Conservation (phyloP, 2,113 vertebrate genomes). For the Malurus melanocephalus region DNA sequence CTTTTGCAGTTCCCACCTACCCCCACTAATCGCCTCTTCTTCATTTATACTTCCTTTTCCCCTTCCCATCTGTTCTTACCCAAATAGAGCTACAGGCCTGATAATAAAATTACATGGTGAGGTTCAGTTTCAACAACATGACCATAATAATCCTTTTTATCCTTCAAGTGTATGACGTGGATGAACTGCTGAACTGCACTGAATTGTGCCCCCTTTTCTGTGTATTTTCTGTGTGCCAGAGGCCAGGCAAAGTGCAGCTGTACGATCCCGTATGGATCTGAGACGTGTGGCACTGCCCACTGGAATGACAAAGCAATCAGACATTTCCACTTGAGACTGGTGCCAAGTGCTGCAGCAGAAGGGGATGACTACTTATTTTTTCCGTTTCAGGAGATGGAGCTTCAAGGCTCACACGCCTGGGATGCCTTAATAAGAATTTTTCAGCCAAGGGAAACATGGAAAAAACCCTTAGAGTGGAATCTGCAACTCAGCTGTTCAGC, state of each 20-base stretch:
- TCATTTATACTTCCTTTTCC: constrained; percentile 39
- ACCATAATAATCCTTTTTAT: not conserved
- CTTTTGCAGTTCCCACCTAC: constrained; percentile 48
- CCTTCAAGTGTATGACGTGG: not conserved
- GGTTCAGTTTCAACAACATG: not conserved
- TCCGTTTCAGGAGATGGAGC: not conserved
- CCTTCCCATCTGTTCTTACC: constrained; percentile 50
- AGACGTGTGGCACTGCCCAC: not conserved
- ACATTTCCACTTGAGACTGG: constrained; percentile 29
- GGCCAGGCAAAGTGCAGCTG: not conserved
- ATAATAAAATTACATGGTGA: constrained; percentile 22
- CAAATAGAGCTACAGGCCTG: constrained; percentile 18
- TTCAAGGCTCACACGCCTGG: not conserved
- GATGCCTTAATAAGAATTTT: constrained; percentile 34
- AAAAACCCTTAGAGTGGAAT: not conserved
- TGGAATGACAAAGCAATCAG: constrained; percentile 47
- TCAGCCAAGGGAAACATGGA: not conserved
- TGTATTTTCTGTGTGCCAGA: not conserved
- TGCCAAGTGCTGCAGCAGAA: constrained; percentile 46
- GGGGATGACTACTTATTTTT: constrained; percentile 7
- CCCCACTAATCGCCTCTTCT: constrained; percentile 41
- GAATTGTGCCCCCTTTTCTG: not conserved
- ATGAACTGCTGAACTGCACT: not conserved
- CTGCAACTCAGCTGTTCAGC: constrained; percentile 6
- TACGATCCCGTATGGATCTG: fast-evolving